phyloP scores from a whole-genome alignment of 2,888 invertebrate species.

The Nomada ruficornis region DNA sequence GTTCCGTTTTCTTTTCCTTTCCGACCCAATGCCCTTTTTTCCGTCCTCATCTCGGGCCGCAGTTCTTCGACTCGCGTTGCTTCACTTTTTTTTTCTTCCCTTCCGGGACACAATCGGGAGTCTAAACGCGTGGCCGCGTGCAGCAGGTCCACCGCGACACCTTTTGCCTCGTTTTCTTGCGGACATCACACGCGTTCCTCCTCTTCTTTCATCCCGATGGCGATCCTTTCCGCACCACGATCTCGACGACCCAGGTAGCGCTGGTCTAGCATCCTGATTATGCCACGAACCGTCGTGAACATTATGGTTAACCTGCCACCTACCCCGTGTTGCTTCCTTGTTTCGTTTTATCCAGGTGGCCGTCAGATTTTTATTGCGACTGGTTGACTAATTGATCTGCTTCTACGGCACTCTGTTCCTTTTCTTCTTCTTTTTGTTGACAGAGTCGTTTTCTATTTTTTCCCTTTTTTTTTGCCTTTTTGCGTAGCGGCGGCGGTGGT shows the following conservation, averaged over 20 bases:
- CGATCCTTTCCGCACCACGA: slow-evolving; percentile 26
- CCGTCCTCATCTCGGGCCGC: slow-evolving; percentile 40
- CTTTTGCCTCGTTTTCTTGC: slow-evolving; percentile 65
- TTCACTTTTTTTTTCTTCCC: slow-evolving; percentile 32
- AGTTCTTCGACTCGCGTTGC: slow-evolving; percentile 2
- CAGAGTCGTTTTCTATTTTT: background rate
- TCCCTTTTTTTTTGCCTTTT: background rate
- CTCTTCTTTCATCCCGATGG: slow-evolving; percentile 28
- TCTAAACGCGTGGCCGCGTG: slow-evolving; percentile 60
- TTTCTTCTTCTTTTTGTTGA: background rate
- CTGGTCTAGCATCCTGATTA: slow-evolving; percentile 65
- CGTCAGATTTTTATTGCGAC: slow-evolving; percentile 74
- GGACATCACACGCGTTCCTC: slow-evolving; percentile 37
- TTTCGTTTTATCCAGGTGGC: slow-evolving; percentile 59
- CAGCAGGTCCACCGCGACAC: slow-evolving; percentile 64
- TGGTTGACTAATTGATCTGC: slow-evolving; percentile 69
- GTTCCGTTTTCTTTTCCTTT: slow-evolving; percentile 67
- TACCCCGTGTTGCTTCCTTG: slow-evolving; percentile 33
- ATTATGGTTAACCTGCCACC: slow-evolving; percentile 53
- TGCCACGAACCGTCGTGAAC: slow-evolving; percentile 55
- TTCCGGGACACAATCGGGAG: slow-evolving; percentile 64
- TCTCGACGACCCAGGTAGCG: slow-evolving; percentile 62
- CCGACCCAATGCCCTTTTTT: slow-evolving; percentile 57
- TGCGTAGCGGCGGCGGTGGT: background rate
- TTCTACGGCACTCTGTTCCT: slow-evolving; percentile 3